These are phyloP conservation scores for Drepanosiphum platanoidis DNA, from an alignment of 2,888 invertebrate genomes.

Conservation along the genomic window DNA sequence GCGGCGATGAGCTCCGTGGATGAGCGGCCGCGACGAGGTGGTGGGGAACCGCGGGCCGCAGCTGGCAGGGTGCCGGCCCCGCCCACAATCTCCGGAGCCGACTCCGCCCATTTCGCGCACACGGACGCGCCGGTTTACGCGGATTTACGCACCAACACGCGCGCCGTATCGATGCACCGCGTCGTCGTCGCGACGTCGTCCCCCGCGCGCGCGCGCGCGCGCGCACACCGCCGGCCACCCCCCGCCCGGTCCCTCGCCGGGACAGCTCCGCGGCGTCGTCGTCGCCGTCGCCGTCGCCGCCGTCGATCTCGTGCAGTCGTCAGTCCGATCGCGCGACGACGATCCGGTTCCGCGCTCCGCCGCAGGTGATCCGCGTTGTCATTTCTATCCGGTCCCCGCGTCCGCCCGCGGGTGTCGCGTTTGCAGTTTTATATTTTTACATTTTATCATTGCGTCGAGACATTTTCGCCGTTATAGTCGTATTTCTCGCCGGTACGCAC, in stretches of 20 bases:
- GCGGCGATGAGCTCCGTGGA: slow-evolving; percentile 46
- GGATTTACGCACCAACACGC: background rate
- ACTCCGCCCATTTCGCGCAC: slow-evolving; percentile 17
- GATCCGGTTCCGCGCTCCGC: slow-evolving; percentile 60
- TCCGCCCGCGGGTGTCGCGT: no score
- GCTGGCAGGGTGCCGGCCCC: slow-evolving; percentile 57
- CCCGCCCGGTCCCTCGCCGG: slow-evolving; percentile 14
- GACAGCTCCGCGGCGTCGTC: slow-evolving; percentile 4
- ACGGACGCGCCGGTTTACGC: background rate
- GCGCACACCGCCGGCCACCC: background rate
- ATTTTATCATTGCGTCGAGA: no score
- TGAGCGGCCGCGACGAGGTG: slow-evolving; percentile 29
- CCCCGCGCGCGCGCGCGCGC: slow-evolving; percentile 39
- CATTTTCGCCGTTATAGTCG: no score
- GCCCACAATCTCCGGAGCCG: slow-evolving; percentile 50
- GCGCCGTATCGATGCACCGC: background rate
- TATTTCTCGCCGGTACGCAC: no score
- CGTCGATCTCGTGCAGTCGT: slow-evolving; percentile 61
- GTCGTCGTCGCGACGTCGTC: background rate
- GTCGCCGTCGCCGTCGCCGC: slow-evolving; percentile 22
- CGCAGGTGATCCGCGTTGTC: background rate
- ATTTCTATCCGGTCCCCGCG: background rate
- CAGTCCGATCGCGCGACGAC: slow-evolving; percentile 61
- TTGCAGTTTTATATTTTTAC: no score
- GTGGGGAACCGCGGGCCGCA: slow-evolving; percentile 43